Percentiles rank a stretch among this genome's conserved stretches.
phyloP scores from a whole-genome alignment of 2,113 vertebrate genomes.

The Mormyrus lacerda region DNA sequence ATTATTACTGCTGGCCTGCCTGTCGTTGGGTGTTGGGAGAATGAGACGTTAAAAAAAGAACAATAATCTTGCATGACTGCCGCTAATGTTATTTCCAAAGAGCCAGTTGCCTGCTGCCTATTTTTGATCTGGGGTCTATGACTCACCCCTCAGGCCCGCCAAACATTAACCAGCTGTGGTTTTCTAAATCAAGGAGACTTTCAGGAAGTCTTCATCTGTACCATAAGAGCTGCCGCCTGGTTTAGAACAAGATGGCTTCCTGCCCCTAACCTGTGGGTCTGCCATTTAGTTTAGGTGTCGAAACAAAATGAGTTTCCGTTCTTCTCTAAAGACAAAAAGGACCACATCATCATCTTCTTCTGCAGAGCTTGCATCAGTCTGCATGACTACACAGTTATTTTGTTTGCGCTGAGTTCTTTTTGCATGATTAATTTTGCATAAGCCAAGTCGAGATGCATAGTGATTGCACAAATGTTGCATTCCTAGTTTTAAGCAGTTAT shows the following conservation, averaged over 20 bases:
- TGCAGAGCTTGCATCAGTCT: not conserved
- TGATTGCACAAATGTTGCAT: not conserved
- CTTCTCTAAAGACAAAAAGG: not conserved
- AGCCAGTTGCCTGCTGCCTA: not conserved
- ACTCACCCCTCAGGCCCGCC: not conserved
- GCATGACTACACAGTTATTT: not conserved
- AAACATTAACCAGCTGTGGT: not conserved
- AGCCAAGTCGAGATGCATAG: not conserved
- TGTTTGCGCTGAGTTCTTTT: not conserved
- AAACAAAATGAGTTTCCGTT: not conserved
- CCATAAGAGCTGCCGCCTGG: not conserved
- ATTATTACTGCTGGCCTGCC: not conserved
- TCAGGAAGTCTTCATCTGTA: not conserved
- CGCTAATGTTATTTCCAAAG: not conserved
- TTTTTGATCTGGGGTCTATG: not conserved
- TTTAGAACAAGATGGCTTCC: not conserved
- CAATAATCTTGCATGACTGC: not conserved
- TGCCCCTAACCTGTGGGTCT: not conserved
- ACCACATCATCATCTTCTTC: not conserved
- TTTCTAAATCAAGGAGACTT: constrained; percentile 5
- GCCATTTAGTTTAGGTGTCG: constrained; percentile 1
- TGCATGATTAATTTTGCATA: not conserved
- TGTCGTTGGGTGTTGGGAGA: not conserved
- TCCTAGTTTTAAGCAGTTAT: not conserved
- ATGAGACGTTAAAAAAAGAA: not conserved